These are phyloP conservation scores for Numenius arquata DNA, from an alignment of 2,113 vertebrate species.

Conservation along the genomic window DNA sequence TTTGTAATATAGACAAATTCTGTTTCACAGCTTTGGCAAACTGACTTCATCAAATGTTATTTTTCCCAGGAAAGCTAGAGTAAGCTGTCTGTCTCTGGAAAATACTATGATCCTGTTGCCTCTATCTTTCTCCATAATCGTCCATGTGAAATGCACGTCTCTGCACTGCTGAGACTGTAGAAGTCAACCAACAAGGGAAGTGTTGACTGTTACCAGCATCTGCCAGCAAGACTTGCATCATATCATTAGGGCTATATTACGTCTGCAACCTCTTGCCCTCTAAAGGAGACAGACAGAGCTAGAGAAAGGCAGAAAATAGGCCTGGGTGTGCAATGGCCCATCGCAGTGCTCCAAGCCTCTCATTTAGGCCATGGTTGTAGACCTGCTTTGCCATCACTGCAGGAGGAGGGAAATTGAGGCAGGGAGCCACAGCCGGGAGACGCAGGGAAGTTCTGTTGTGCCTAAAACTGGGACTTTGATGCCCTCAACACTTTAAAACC, in stretches of 20 bases:
- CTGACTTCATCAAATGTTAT: not conserved
- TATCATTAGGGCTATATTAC: not conserved
- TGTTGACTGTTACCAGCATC: not conserved
- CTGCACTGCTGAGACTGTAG: not conserved
- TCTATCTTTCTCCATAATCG: not conserved
- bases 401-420: not conserved
- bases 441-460: not conserved
- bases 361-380: fast-evolving
- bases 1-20: not conserved
- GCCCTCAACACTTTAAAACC: not conserved
- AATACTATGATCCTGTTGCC: not conserved
- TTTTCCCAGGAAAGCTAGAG: not conserved
- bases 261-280: not conserved
- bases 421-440: not conserved
- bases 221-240: not conserved
- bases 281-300: not conserved
- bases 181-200: not conserved
- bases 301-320: not conserved
- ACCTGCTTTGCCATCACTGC: not conserved
- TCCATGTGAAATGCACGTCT: not conserved
- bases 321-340: not conserved
- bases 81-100: not conserved
- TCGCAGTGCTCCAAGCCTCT: fast-evolving
- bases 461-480: not conserved
- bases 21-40: not conserved